A percentile compares a stretch with the other conserved stretches of the same genome.
Conservation (phyloP, 1,140 invertebrate genomes). For the Triops longicaudatus region DNA sequence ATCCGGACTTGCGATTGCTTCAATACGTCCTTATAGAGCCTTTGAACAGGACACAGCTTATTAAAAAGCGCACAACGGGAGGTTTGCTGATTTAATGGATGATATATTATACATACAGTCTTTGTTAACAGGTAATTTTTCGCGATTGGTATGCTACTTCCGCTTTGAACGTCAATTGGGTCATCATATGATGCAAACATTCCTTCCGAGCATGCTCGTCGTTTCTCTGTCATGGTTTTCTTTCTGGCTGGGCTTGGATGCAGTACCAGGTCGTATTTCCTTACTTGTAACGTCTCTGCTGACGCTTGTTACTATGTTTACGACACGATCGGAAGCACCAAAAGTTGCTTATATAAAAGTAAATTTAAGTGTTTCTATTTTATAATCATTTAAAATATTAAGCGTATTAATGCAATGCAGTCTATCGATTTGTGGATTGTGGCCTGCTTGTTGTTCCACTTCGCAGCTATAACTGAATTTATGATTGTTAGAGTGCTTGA, state of each 20-base stretch:
- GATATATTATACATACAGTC: background rate
- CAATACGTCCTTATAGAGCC: slow-evolving; percentile 67
- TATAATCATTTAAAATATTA: too few species aligned
- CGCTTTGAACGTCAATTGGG: background rate
- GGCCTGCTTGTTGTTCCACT: background rate
- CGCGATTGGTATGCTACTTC: background rate
- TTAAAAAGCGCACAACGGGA: slow-evolving; percentile 6
- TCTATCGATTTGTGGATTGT: background rate
- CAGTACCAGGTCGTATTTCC: background rate
- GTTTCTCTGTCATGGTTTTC: background rate
- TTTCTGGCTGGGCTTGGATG: background rate
- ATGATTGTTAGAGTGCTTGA: background rate
- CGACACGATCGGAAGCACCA: background rate
- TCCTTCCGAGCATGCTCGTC: background rate
- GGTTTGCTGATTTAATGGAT: background rate
- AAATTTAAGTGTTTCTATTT: background rate
- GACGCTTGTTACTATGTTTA: background rate
- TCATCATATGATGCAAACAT: background rate
- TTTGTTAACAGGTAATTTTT: background rate
- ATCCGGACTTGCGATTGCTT: slow-evolving; percentile 63
- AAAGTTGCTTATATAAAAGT: background rate
- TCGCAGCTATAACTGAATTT: background rate
- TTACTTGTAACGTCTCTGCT: background rate
- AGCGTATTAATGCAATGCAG: too few species aligned
- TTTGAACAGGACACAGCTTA: background rate